Evolutionary conservation across 2,888 invertebrate species (phyloP), one percentile per base, ranked within the genome.

Genomic region (Pilophorus perplexus): DNA sequence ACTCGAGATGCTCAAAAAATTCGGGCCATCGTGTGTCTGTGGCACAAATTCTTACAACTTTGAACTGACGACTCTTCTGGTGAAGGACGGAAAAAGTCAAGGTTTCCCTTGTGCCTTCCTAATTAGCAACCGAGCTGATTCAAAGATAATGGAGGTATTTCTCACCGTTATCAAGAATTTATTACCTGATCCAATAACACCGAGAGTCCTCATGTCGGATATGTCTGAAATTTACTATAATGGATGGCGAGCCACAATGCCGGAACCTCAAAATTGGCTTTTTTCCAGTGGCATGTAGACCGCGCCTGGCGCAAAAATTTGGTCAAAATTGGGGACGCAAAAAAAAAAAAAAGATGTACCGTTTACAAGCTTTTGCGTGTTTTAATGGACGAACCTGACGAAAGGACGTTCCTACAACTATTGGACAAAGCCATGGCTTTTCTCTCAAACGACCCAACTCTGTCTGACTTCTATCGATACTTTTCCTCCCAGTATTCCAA

Each of bases 281-380:
- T 55, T 52, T 27, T 67, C 55, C 59, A 28, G 66, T 72, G 66
- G 42, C 71, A 60, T 48, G 71, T 72, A 38, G 68, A 72, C 4
- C 69, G 69, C 67, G 71, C 72, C 14, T 73, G 72, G 73, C 59
- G 69, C 46, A 69, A 71, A 54, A 71, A 72, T 64, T 48, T 73
- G 27, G 12, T 3, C 16, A 70, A 70, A 64, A 69, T 72, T 5
- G 67, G 69, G 40, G 37, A 59, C 1, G 66, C 66, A 20, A 70
- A 72, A 33, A n/a, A n/a, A n/a, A n/a, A n/a, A n/a, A 52, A 64
- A 64, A 27, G 33, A 16, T 18, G 12, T 22, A 6, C 5, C n/a
- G 33, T 46, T 27, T 60, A 60, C 28, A 46, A 60, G 27, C 6
- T 44, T 8, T 10, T 60, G 27, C 25, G 46, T 25, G 5, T 22